Evolutionary conservation across 2,113 vertebrate species (phyloP), one percentile per base, ranked within the genome.

Genomic region (Euleptes europaea): DNA sequence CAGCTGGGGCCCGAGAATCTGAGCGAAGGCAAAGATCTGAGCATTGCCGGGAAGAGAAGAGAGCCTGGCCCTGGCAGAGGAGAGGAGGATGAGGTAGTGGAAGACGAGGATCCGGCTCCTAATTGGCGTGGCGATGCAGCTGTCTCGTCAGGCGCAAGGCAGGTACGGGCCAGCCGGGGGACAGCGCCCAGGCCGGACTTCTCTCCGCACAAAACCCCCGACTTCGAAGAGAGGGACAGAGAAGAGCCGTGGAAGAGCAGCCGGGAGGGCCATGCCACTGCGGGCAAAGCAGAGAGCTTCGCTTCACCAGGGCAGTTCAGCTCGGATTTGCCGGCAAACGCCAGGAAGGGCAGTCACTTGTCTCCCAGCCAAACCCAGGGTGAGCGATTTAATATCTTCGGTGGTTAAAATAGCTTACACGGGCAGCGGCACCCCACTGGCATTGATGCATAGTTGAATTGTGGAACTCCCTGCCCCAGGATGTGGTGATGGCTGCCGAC

Each of bases 1-100:
- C 90, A 93, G 33, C 88, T 93, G 28, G 94, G 94, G 57, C 94
- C 94, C 94, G 96, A 96, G 79, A 96, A 93, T 38, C 85, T 91
- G 57, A 86, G 66, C 60, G 90, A 84, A 0, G 77, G 89, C 66
- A 89, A 86, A 84, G 44, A 77, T 28, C 94, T 94, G 19, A 80
- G 87, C 0, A 0, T 31, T 5, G 91, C 84, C 78, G 91, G 73
- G 26, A 88, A 88, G 67, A 86, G 94, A 87, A 95, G 91, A 88
- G 93, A 93, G 89, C 91, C 94, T 1, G 14, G 86, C 38, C 67
- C 91, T 84, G 94, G 93, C 91, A 93, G 92, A 2, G 96, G 97
- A 57, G 96, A 6, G 19, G 38, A 72, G 40, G 38, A 60, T 5
- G 51, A 72, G 1, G 95, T 96, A n/a, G 91, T 94, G 1, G 95